These are phyloP conservation scores for Turdus rufiventris DNA, from an alignment of 2,113 vertebrate species.

Conservation along the genomic window DNA sequence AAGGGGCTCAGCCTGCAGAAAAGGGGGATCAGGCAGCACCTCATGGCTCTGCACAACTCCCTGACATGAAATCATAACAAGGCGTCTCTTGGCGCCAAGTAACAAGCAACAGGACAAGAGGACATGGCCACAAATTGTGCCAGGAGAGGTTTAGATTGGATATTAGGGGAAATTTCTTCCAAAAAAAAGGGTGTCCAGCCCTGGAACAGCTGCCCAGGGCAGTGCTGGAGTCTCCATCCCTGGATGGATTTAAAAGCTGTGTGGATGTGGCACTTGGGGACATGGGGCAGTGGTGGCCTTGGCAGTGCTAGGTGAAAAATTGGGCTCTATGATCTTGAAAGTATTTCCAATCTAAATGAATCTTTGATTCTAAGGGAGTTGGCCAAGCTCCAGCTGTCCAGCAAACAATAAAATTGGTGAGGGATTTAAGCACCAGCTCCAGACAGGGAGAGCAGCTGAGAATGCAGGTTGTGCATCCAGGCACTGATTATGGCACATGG, in stretches of 20 bases:
- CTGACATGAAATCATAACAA: background rate
- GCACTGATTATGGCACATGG: background rate
- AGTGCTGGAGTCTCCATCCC: background rate
- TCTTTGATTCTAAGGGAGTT: background rate
- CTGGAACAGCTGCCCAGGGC: background rate
- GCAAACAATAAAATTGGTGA: background rate
- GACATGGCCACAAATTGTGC: background rate
- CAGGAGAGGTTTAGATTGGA: background rate
- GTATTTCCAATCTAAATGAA: background rate
- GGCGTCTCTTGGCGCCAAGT: background rate
- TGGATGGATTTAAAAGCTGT: background rate
- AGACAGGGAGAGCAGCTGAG: background rate
- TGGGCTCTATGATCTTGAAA: background rate
- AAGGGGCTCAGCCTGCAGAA: background rate
- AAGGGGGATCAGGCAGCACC: background rate
- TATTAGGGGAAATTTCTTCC: background rate
- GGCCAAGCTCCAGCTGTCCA: background rate
- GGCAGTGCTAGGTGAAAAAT: background rate
- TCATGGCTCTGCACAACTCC: background rate
- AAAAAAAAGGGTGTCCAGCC: background rate
- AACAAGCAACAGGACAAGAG: background rate
- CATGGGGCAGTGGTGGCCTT: background rate
- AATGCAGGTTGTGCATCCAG: background rate
- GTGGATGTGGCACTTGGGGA: background rate
- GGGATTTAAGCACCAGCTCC: background rate